Percentiles rank a stretch among this genome's conserved stretches.
Conservation (phyloP, 2,113 vertebrate species). For the Bucco capensis region DNA sequence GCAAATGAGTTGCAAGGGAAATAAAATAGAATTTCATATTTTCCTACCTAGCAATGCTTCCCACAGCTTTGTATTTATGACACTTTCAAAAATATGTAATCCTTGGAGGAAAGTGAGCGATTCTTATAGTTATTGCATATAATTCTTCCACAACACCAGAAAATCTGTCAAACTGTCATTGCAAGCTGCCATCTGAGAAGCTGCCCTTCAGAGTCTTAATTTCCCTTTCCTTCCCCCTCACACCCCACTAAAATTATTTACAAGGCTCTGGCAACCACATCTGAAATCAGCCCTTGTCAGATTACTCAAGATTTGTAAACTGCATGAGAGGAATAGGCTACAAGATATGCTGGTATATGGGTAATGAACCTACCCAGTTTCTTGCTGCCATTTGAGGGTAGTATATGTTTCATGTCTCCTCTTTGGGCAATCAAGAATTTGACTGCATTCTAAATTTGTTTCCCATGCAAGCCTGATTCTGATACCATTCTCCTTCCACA, state of each 20-base stretch:
- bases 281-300: constrained; percentile 57
- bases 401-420: not conserved
- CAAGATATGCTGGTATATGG: not conserved
- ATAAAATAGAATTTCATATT: constrained; percentile 62
- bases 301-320: constrained; percentile 56
- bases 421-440: constrained; percentile 36
- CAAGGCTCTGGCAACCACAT: constrained; percentile 32
- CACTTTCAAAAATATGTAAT: constrained; percentile 56
- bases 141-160: constrained; percentile 57
- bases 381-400: constrained; percentile 11
- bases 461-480: not conserved
- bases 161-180: constrained; percentile 68
- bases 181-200: constrained; percentile 58
- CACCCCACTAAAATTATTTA: constrained; percentile 49
- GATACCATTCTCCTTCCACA: not conserved
- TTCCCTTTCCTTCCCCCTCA: constrained; percentile 26
- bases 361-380: constrained; percentile 13
- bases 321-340: constrained; percentile 20
- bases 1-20: constrained; percentile 61
- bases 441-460: not conserved
- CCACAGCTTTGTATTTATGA: constrained; percentile 68
- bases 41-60: constrained; percentile 54
- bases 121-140: constrained; percentile 24
- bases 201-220: constrained; percentile 47
- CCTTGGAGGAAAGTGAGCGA: constrained; percentile 22